Evolutionary conservation across 2,888 invertebrate species (phyloP).

Genomic region (Nomada lathburiana): DNA sequence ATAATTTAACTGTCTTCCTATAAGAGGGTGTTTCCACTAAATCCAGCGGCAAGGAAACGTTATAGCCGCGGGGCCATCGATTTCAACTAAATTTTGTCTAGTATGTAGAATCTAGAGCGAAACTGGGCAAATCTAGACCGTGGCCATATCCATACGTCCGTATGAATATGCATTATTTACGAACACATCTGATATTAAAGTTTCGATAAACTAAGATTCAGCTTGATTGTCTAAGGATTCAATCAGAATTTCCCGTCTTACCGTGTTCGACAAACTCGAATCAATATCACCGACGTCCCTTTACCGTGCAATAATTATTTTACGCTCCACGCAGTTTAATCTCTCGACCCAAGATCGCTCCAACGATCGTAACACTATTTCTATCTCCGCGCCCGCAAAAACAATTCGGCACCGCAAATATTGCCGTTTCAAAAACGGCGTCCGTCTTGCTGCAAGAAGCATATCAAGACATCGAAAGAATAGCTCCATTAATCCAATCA

Average conservation of each 20-base stretch:
- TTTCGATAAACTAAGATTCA: constrained; percentile 26
- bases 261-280: background rate
- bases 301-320: too few species aligned
- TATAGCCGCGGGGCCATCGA: constrained; percentile 12
- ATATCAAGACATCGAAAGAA: background rate
- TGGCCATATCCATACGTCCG: background rate
- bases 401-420: too few species aligned
- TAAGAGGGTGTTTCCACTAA: constrained; percentile 1
- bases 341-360: background rate
- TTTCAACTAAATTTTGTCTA: constrained; percentile 38
- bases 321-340: too few species aligned
- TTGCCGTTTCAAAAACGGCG: too few species aligned
- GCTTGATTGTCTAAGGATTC: constrained; percentile 6
- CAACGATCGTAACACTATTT: background rate
- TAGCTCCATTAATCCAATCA: background rate
- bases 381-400: too few species aligned
- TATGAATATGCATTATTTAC: constrained; percentile 33
- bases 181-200: constrained; percentile 20
- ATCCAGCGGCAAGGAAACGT: constrained; percentile 24
- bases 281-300: background rate
- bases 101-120: constrained; percentile 23
- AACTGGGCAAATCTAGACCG: constrained; percentile 25
- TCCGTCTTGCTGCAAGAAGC: too few species aligned
- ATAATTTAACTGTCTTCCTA: background rate
- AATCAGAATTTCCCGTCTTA: background rate